A percentile compares a stretch with the other conserved stretches of the same genome.
phyloP scores from a whole-genome alignment of 2,888 invertebrate species.

The Melanchra persicariae region DNA sequence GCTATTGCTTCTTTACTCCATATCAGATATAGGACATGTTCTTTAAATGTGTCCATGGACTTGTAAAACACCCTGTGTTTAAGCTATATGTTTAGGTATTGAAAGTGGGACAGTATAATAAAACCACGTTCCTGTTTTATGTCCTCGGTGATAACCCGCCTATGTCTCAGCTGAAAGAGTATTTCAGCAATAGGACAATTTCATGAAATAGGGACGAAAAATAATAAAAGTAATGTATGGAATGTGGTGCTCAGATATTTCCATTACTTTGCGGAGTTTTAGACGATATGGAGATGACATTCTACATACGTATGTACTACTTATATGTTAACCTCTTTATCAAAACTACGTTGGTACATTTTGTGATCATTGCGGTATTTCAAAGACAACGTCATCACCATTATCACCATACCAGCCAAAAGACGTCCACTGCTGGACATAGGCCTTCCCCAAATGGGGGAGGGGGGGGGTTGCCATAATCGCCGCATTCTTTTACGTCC shows the following conservation, averaged over 20 bases:
- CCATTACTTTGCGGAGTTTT: slow-evolving; percentile 48
- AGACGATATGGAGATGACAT: slow-evolving; percentile 17
- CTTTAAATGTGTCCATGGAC: no score
- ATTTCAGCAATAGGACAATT: slow-evolving; percentile 59
- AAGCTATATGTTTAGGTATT: slow-evolving; percentile 45
- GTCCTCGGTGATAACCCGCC: slow-evolving; percentile 48
- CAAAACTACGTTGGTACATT: background rate
- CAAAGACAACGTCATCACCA: no score
- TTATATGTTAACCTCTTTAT: background rate
- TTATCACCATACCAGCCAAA: no score
- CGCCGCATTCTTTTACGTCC: no score
- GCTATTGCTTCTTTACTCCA: no score
- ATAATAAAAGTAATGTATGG: slow-evolving; percentile 59
- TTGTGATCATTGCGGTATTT: background rate
- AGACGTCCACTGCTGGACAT: no score
- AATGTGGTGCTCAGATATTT: slow-evolving; percentile 50
- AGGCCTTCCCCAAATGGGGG: no score
- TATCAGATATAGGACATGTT: no score
- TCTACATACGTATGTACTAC: slow-evolving; percentile 21
- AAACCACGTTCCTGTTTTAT: slow-evolving; percentile 58
- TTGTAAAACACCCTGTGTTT: slow-evolving; percentile 1
- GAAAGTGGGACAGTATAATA: slow-evolving; percentile 50
- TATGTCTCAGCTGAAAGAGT: slow-evolving; percentile 58
- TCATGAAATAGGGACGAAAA: slow-evolving; percentile 56
- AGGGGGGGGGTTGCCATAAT: no score